These are phyloP conservation scores for Vidua chalybeata DNA, from an alignment of 2,113 vertebrate species.

Conservation along the genomic window DNA sequence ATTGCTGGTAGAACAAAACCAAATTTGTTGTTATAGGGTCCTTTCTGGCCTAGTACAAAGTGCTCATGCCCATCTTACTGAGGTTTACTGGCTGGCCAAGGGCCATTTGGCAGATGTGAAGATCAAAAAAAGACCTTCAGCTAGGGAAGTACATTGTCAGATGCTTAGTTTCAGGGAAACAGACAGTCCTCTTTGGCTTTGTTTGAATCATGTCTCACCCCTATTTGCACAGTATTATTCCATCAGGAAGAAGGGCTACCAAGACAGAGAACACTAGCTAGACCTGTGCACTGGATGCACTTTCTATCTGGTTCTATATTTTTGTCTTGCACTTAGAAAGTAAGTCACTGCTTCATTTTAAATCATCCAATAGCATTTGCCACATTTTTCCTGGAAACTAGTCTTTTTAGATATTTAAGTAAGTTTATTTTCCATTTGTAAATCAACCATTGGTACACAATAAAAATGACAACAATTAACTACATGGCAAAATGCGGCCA, in stretches of 20 bases:
- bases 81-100: neutral
- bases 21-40: neutral
- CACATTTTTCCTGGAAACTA: neutral
- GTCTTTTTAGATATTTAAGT: neutral
- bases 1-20: neutral
- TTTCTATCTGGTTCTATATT: neutral
- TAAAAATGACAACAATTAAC: neutral
- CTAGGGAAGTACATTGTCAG: neutral
- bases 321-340: neutral
- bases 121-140: fast-evolving
- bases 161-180: neutral
- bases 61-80: neutral
- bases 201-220: neutral
- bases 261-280: neutral
- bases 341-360: neutral
- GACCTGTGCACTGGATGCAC: neutral
- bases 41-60: neutral
- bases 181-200: neutral
- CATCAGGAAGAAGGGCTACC: neutral
- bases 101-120: neutral
- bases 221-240: neutral
- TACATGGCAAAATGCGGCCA: neutral
- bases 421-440: neutral
- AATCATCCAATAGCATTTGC: neutral
- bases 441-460: neutral